Base-by-base conservation (phyloP, 2,888 invertebrate species). In the Noctua janthe region DNA sequence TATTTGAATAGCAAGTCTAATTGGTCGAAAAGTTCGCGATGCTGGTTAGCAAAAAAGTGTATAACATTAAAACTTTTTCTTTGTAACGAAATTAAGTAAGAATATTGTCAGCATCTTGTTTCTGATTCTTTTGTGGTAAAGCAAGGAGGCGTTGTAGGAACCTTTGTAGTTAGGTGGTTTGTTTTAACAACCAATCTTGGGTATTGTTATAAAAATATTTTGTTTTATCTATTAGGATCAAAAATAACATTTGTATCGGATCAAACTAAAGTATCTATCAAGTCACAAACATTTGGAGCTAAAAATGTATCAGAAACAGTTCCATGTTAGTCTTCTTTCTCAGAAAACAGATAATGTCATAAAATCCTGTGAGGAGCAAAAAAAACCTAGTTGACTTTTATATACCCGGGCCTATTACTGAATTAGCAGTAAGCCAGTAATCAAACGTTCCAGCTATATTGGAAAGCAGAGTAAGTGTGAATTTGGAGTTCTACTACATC, bases 1-100 rank as follows among this genome's bases (percentile, higher is more conserved):
- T 90, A 92, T 92, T 92, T 91, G 91, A 92, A 91, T 92, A 90
- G 89, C 86, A 88, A 89, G 83, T 91, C 91, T 91, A 92, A 92
- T 92, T 92, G 92, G 89, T 87, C 80, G 84, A 86, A 86, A 89
- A 92, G 88, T 89, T 90, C 82, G 77, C 77, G 82, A 85, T 85
- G 87, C 81, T 87, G 86, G 79, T 79, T 79, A 74, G 71, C 77
- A 78, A 85, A 88, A 90, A 90, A 85, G 74, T 89, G 84, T 88
- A 86, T 88, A 85, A 87, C 85, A 86, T 91, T 86, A 89, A 89
- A 89, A 90, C 81, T 88, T 89, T 87, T 83, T 78, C 89, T 90
- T 90, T 88, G 86, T 86, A 67, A 76, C 73, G 73, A 78, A 87
- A 90, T 89, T 88, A 86, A 84, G 82, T 84, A 62, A 83, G 82